Percentiles rank a stretch among this genome's conserved stretches.
phyloP scores from a whole-genome alignment of 2,888 invertebrate genomes.

The Zaprionus lineosus region DNA sequence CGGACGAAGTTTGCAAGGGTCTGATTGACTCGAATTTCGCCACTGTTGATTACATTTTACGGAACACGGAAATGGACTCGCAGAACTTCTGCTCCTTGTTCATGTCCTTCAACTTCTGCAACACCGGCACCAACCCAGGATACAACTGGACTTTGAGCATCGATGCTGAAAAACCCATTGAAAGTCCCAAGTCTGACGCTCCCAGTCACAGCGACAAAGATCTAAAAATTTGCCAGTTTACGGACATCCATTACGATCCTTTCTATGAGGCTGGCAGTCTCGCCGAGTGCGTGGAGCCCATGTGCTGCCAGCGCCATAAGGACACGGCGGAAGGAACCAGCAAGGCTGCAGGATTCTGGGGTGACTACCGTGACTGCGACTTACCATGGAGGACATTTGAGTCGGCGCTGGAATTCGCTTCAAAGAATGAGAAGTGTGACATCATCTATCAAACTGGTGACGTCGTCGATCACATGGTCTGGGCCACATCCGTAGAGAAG shows the following conservation, averaged over 20 bases:
- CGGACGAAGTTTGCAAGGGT: conserved; percentile 86
- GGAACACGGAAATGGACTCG: conserved; percentile 82
- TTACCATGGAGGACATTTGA: conserved; percentile 88
- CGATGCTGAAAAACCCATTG: conserved; percentile 38
- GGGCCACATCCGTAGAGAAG: conserved; percentile 89
- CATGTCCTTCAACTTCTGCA: conserved; percentile 74
- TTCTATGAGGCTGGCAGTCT: conserved; percentile 87
- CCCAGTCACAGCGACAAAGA: conserved; percentile 55
- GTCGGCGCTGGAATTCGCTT: conserved; percentile 86
- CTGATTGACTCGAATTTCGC: conserved; percentile 86
- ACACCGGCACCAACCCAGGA: conserved; percentile 44
- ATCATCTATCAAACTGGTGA: conserved; percentile 93
- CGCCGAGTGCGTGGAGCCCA: conserved; percentile 88
- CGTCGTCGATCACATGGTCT: conserved; percentile 92
- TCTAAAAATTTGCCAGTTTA: conserved; percentile 77
- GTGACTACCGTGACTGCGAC: conserved; percentile 91
- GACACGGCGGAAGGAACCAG: conserved; percentile 50
- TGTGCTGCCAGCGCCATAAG: conserved; percentile 87
- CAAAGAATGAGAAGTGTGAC: conserved; percentile 85
- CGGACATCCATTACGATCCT: conserved; percentile 90
- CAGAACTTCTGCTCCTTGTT: conserved; percentile 82
- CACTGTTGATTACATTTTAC: conserved; percentile 85
- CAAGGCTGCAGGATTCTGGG: conserved; percentile 89
- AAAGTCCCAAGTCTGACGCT: conserved; percentile 67
- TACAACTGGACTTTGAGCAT: conserved; percentile 76